These are phyloP conservation scores for Syngnathus rostellatus DNA, from an alignment of 2,797 vertebrate species.

Conservation along the genomic window DNA sequence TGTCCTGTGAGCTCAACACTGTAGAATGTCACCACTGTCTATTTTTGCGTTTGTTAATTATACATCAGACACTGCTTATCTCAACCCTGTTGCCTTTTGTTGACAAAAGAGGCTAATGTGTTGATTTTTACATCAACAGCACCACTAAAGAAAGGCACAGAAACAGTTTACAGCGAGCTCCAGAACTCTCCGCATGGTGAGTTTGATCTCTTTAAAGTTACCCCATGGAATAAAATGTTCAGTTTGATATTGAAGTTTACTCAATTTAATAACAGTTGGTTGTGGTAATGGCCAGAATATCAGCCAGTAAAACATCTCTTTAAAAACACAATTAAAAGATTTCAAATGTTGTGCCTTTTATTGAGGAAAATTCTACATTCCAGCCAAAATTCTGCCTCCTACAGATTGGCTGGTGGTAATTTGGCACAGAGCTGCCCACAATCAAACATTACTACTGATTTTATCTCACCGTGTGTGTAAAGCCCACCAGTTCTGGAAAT, in stretches of 20 bases:
- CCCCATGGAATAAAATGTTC: neutral
- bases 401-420: neutral
- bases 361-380: neutral
- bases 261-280: neutral
- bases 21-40: constrained; percentile 14
- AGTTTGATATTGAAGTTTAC: neutral
- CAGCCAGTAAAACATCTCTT: neutral
- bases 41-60: constrained; percentile 24
- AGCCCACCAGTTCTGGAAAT: too few relatives aligned
- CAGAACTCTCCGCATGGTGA: constrained; percentile 78
- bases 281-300: neutral
- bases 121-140: constrained; percentile 64
- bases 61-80: constrained; percentile 19
- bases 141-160: constrained; percentile 78
- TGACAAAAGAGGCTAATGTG: constrained; percentile 15
- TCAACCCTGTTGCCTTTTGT: constrained; percentile 22
- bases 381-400: neutral
- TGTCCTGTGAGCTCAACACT: constrained; percentile 11
- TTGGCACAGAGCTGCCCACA: too few relatives aligned
- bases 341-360: neutral
- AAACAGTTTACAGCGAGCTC: constrained; percentile 93
- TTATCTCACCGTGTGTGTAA: too few relatives aligned
- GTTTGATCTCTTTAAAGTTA: constrained; percentile 38
- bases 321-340: neutral
- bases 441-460: too few relatives aligned